Percentiles rank a stretch among this genome's conserved stretches.
phyloP scores from a whole-genome alignment of 2,888 invertebrate genomes.

The Siphlonurus alternatus region DNA sequence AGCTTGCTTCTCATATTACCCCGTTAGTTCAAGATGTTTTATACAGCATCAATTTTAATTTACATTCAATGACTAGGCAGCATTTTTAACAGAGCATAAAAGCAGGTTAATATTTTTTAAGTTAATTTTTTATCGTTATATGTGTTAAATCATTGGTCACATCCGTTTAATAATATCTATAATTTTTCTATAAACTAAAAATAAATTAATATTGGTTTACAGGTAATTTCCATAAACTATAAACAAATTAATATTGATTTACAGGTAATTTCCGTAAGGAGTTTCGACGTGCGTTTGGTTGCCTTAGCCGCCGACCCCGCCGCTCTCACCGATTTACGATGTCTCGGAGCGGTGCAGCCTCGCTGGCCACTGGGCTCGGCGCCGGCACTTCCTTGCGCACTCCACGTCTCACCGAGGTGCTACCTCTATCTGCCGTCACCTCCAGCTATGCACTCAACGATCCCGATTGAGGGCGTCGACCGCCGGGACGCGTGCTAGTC shows the following conservation, averaged over 20 bases:
- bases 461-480: not conserved
- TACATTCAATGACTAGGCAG: too few relatives aligned
- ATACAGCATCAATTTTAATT: too few relatives aligned
- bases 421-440: not conserved
- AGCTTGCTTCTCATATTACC: too few relatives aligned
- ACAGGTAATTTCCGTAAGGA: constrained; percentile 32
- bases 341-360: not conserved
- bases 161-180: too few relatives aligned
- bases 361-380: not conserved
- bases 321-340: not conserved
- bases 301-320: constrained; percentile 16
- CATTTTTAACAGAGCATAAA: too few relatives aligned
- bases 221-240: too few relatives aligned
- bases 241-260: not conserved
- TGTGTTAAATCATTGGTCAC: too few relatives aligned
- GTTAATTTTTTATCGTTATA: too few relatives aligned
- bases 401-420: not conserved
- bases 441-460: not conserved
- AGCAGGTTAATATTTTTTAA: too few relatives aligned
- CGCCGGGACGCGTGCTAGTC: not conserved
- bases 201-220: too few relatives aligned
- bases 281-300: constrained; percentile 27
- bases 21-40: too few relatives aligned
- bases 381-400: not conserved
- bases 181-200: too few relatives aligned